Evolutionary conservation across 2,113 vertebrate species (phyloP), one percentile per base, ranked within the genome.

Genomic region (Anguilla japonica): DNA sequence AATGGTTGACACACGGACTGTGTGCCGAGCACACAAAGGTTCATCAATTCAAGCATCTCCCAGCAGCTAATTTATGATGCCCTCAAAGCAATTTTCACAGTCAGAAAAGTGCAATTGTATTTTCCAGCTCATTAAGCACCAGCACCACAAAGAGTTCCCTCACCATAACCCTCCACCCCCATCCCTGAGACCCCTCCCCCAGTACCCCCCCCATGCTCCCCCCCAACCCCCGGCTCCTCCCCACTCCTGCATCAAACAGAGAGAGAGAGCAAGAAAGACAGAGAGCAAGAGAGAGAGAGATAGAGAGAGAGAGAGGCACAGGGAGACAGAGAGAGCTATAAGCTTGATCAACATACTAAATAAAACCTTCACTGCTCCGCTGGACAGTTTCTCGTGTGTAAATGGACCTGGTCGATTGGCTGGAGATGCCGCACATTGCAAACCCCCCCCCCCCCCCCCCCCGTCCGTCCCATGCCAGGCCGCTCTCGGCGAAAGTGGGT

Each of bases 51-150:
- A 91, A 90, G 90, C 81, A 92, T 95, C 95, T 95, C 94, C 93
- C 91, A 92, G 95, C 90, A 94, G 94, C 95, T 95, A 96, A 96
- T 96, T 95, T 96, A 96, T 93, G 92, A 94, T 95, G 95, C 93
- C 95, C 95, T 95, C 93, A 93, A 95, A 96, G 94, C 93, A 91
- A 94, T 95, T 96, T 97, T 96, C 96, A 96, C 96, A 96, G 96
- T 95, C 91, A 91, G 95, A 94, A 93, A 94, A 95, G 95, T 93
- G 94, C 95, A 95, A 95, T 95, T 95, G 96, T 95, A 92, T 96
- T 96, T 96, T 97, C 96, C 96, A 96, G 95, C 95, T 96, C 96
- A 96, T 96, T 96, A 96, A 95, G 91, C 95, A 93, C 89, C 90
- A 79, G 87, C 92, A 93, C 95, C 95, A 95, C 95, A 91, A 93